phyloP scores from a whole-genome alignment of 2,888 invertebrate genomes.

The Caenorhabditis becei region DNA sequence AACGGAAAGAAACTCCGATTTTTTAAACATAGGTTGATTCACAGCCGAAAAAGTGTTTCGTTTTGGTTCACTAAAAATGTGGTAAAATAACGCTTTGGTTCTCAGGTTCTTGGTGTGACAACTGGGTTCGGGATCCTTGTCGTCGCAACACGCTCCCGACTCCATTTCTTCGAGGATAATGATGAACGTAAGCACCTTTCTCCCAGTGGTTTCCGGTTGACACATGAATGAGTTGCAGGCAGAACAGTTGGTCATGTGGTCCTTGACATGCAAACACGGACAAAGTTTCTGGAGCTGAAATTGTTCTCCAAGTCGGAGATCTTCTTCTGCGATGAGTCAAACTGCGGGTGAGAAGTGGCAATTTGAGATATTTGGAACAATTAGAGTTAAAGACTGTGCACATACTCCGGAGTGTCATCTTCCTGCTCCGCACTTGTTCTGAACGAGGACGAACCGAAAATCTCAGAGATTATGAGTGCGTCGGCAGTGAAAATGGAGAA shows the following conservation, averaged over 20 bases:
- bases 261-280: conserved; percentile 40
- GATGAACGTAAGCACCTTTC: conserved; percentile 60
- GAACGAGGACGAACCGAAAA: conserved; percentile 32
- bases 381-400: conserved; percentile 34
- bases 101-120: conserved; percentile 50
- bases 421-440: conserved; percentile 42
- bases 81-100: background rate
- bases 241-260: conserved; percentile 42
- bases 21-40: no score
- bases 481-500: conserved; percentile 47
- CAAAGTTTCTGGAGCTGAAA: conserved; percentile 65
- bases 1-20: no score
- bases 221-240: conserved; percentile 29
- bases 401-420: conserved; percentile 27
- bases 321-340: conserved; percentile 66
- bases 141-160: conserved; percentile 39
- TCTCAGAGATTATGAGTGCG: conserved; percentile 40
- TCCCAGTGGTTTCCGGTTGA: conserved; percentile 8
- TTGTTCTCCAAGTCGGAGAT: conserved; percentile 65
- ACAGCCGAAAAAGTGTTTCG: no score
- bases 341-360: conserved; percentile 61
- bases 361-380: background rate
- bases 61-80: no score
- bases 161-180: conserved; percentile 41
- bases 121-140: conserved; percentile 41